Evolutionary conservation across 2,113 vertebrate species (phyloP).

Genomic region (Sisor rabdophorus): DNA sequence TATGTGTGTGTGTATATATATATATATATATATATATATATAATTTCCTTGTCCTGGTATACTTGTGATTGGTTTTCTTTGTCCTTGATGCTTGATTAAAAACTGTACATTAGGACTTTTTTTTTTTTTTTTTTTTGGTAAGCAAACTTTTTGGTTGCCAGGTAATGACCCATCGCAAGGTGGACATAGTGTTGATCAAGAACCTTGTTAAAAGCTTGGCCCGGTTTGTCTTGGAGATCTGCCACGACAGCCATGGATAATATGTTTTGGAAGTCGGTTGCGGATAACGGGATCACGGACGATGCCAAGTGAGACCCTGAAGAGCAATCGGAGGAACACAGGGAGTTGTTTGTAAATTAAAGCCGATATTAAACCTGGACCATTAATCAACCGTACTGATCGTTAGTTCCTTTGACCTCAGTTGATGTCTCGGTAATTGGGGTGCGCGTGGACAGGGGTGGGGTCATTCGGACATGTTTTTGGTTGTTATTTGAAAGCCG

Average conservation of each 20-base stretch:
- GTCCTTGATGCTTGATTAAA: constrained; percentile 65
- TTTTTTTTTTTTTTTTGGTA: constrained; percentile 53
- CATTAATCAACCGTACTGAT: constrained; percentile 53
- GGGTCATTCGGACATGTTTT: neutral
- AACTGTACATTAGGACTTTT: constrained; percentile 50
- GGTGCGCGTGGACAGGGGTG: neutral
- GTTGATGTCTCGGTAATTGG: constrained; percentile 49
- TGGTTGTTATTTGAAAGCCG: neutral
- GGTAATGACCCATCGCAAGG: constrained; percentile 41
- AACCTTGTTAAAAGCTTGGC: constrained; percentile 11
- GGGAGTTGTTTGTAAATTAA: constrained; percentile 46
- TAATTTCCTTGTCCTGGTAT: constrained; percentile 77
- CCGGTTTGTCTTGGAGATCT: neutral
- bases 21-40: constrained; percentile 69
- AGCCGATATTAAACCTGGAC: constrained; percentile 45
- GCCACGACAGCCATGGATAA: neutral
- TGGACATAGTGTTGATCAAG: constrained; percentile 16
- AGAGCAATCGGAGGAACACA: constrained; percentile 23
- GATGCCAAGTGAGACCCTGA: constrained; percentile 13
- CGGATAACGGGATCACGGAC: constrained; percentile 4
- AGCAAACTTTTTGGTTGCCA: constrained; percentile 57
- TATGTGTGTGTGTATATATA: constrained; percentile 71
- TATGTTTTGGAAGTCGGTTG: neutral
- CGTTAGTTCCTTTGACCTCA: constrained; percentile 60
- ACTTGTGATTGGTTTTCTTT: constrained; percentile 73